A percentile compares a stretch with the other conserved stretches of the same genome.
Conservation (phyloP, 2,113 vertebrate species). For the Recurvirostra avosetta region DNA sequence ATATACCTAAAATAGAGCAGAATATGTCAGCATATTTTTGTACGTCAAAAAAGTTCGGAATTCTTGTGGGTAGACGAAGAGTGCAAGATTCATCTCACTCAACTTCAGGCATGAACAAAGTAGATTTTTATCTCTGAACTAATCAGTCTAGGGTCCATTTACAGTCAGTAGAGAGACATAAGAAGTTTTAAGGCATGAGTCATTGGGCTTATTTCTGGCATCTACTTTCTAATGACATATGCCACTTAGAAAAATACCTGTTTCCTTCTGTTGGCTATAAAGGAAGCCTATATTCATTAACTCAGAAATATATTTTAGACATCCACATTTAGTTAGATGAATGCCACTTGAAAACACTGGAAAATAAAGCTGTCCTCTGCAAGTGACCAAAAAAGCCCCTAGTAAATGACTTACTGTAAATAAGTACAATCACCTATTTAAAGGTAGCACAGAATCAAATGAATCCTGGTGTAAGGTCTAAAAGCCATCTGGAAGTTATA, state of each 20-base stretch:
- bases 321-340: background rate
- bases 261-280: background rate
- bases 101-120: background rate
- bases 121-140: background rate
- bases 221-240: background rate
- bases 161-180: background rate
- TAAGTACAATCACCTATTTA: background rate
- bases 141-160: background rate
- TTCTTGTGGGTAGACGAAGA: background rate
- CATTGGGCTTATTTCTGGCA: background rate
- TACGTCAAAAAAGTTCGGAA: background rate
- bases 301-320: background rate
- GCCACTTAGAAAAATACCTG: background rate
- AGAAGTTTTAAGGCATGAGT: background rate
- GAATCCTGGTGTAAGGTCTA: background rate
- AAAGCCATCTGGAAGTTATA: background rate
- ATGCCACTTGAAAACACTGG: background rate
- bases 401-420: background rate
- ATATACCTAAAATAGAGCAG: background rate
- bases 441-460: background rate
- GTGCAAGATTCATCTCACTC: background rate
- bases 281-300: background rate
- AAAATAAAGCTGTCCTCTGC: background rate
- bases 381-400: background rate
- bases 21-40: constrained; percentile 3